These are phyloP conservation scores for Atrichornis clamosus DNA, from an alignment of 2,113 vertebrate species.

Conservation along the genomic window DNA sequence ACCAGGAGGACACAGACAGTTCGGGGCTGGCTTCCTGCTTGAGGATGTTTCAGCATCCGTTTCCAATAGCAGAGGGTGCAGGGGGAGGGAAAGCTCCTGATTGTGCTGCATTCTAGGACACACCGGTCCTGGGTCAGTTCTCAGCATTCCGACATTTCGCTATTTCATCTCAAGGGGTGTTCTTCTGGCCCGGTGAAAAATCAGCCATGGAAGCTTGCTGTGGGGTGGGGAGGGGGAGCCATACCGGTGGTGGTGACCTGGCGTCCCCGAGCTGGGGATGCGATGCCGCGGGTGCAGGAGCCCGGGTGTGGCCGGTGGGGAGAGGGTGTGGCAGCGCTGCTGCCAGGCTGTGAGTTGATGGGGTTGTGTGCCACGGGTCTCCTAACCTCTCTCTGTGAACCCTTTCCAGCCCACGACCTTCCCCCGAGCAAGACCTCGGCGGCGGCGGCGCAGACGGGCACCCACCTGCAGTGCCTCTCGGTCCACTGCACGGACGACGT, in stretches of 20 bases:
- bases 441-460: conserved; percentile 79
- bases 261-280: neutral
- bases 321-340: neutral
- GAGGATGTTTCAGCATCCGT: neutral
- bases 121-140: rapidly evolving
- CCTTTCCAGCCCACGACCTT: conserved; percentile 85
- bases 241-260: rapidly evolving
- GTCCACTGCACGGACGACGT: conserved; percentile 98
- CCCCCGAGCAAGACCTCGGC: conserved; percentile 84
- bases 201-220: rapidly evolving
- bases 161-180: neutral
- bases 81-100: rapidly evolving
- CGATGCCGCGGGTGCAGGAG: neutral
- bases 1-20: rapidly evolving
- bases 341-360: neutral
- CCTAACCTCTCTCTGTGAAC: conserved; percentile 48
- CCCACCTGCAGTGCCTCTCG: conserved; percentile 96
- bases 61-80: neutral
- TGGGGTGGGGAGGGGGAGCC: neutral
- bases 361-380: neutral
- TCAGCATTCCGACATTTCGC: rapidly evolving
- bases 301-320: rapidly evolving
- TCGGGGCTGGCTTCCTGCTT: neutral
- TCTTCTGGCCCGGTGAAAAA: neutral
- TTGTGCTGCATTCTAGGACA: neutral